A percentile compares a stretch with the other conserved stretches of the same genome.
Conservation (phyloP, 2,888 invertebrate genomes). For the Chorisops tibialis region DNA sequence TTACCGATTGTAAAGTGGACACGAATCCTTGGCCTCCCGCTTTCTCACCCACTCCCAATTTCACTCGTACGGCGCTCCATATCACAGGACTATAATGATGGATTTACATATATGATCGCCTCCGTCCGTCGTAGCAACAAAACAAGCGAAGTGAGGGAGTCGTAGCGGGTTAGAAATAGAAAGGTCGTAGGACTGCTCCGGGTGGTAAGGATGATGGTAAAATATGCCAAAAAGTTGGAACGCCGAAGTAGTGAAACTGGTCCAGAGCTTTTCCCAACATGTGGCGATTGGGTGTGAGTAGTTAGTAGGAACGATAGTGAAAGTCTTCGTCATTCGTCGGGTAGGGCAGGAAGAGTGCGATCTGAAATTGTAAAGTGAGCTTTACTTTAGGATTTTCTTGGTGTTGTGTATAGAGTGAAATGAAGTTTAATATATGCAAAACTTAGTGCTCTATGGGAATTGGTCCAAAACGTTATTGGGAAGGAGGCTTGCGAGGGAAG, state of each 20-base stretch:
- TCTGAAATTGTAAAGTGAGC: slow-evolving; percentile 20
- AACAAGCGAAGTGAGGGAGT: slow-evolving; percentile 3
- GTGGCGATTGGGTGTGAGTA: background rate
- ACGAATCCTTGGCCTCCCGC: background rate
- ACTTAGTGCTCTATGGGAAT: slow-evolving; percentile 12
- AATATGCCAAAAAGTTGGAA: background rate
- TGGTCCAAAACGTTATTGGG: background rate
- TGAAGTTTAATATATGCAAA: slow-evolving; percentile 16
- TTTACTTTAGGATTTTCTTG: slow-evolving; percentile 2
- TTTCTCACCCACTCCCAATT: background rate
- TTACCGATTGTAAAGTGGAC: slow-evolving; percentile 19
- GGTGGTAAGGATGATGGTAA: background rate
- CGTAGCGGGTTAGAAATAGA: background rate
- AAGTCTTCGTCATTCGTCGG: background rate
- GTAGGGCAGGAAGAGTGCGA: background rate
- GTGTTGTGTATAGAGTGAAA: background rate
- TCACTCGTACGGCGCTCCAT: background rate
- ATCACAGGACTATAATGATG: slow-evolving; percentile 22
- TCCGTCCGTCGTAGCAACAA: background rate
- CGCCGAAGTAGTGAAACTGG: background rate
- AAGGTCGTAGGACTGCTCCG: background rate
- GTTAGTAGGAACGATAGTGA: slow-evolving; percentile 12
- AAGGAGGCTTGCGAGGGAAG: background rate
- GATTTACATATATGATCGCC: slow-evolving; percentile 24
- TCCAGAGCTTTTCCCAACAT: background rate